Conservation (phyloP, 2,113 vertebrate genomes). For the Chaetura pelagica region DNA sequence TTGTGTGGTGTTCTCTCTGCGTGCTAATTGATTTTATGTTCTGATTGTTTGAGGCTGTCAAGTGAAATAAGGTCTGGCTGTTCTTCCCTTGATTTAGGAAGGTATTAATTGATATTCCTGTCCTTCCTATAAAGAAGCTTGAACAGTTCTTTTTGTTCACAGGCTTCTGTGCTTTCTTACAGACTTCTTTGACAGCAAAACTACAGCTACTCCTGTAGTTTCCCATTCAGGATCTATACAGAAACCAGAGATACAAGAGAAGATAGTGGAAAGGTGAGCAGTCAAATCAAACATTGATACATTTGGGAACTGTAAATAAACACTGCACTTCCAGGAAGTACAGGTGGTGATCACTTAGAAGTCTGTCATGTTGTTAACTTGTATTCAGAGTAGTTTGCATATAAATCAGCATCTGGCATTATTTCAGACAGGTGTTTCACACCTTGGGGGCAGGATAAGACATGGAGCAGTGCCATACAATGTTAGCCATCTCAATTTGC, state of each 20-base stretch:
- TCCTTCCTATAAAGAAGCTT: background rate
- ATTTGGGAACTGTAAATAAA: background rate
- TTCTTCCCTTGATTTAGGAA: background rate
- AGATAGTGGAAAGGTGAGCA: conserved; percentile 78
- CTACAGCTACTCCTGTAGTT: conserved; percentile 76
- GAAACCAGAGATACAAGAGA: conserved; percentile 86
- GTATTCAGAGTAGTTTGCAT: background rate
- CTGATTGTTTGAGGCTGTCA: background rate
- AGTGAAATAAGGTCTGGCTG: background rate
- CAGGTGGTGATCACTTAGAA: background rate
- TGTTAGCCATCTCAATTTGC: background rate
- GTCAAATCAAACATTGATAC: background rate
- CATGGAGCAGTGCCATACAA: background rate
- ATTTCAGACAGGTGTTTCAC: background rate
- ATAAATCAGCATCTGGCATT: background rate
- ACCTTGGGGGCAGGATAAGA: background rate
- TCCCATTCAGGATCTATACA: conserved; percentile 92
- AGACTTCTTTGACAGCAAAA: conserved; percentile 86
- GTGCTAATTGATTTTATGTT: background rate
- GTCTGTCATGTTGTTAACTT: background rate
- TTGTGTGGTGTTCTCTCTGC: background rate
- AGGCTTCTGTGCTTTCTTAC: background rate
- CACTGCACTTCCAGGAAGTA: background rate
- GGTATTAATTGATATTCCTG: background rate
- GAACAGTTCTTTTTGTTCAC: background rate